Evolutionary conservation across 2,797 vertebrate genomes (phyloP).

Genomic region (Mycteria americana): DNA sequence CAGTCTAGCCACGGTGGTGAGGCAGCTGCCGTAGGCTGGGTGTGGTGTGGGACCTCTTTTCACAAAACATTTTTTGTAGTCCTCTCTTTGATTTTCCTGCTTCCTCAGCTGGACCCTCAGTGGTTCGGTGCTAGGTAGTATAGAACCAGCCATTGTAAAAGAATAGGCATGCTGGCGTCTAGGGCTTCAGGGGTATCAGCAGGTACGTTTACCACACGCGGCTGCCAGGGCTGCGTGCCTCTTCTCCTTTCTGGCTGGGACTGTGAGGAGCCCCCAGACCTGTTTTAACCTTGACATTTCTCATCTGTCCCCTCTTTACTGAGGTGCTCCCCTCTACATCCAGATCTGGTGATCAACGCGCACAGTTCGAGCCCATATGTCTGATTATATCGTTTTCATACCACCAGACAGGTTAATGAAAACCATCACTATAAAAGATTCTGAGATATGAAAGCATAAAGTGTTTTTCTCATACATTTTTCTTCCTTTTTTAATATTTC

Average conservation of each 20-base stretch:
- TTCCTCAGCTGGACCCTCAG: neutral
- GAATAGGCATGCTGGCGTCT: neutral
- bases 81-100: neutral
- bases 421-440: neutral
- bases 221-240: rapidly evolving
- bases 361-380: neutral
- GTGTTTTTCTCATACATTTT: neutral
- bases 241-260: neutral
- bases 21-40: neutral
- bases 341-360: neutral
- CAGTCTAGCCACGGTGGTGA: neutral
- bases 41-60: neutral
- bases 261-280: neutral
- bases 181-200: neutral
- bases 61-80: neutral
- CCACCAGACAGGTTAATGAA: neutral
- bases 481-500: neutral
- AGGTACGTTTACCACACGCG: rapidly evolving
- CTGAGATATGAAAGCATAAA: neutral
- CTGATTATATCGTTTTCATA: neutral
- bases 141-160: neutral
- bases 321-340: rapidly evolving
- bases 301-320: neutral
- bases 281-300: neutral
- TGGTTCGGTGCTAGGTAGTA: neutral